Evolutionary conservation across 2,888 invertebrate species (phyloP), one percentile per base, ranked within the genome.

Genomic region (Pollenia angustigena): DNA sequence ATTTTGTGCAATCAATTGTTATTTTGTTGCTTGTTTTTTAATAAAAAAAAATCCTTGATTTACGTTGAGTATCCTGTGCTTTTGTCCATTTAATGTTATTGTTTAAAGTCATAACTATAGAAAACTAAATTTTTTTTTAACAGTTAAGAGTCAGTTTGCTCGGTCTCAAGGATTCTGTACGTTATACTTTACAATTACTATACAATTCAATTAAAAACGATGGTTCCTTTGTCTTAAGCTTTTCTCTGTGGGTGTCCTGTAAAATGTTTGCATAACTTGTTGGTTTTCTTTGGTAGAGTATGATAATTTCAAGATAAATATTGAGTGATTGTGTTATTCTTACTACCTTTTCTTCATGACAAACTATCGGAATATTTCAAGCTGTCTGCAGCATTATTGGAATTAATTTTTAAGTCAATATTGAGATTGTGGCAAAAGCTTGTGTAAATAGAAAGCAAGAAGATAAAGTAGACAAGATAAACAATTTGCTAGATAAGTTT

Each of bases 401-500:
- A 58, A 80, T 32, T 64, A 71, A 56, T 79, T 68, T 40, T 71
- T 7, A 60, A 76, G 81, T 72, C 71, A 83, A 83, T 86, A 83
- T 75, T 86, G 60, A 44, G 48, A 56, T 69, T 83, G 71, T 78
- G 72, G 14, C 16, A 60, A 50, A 44, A 66, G 56, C 4, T 40
- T 56, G 10, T 18, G 42, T 54, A 23, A 58, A 60, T n/a, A 54
- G 40, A 44, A 48, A 68, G 32, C 52, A 16, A 32, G 54, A 9
- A 54, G 32, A 71, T 80, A 62, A 54, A 81, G 23, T 48, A 56
- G 32, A 12, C 23, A 66, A 81, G 12, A 46, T 60, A 85, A 78
- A 85, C 60, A 78, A 50, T 64, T 72, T 60, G 74, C n/a, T 12
- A 85, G 81, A 78, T 68, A 68, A 66, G 81, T 81, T 81, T 76